Evolutionary conservation across 2,113 vertebrate genomes (phyloP).

Genomic region (Melanotaenia duboulayi): DNA sequence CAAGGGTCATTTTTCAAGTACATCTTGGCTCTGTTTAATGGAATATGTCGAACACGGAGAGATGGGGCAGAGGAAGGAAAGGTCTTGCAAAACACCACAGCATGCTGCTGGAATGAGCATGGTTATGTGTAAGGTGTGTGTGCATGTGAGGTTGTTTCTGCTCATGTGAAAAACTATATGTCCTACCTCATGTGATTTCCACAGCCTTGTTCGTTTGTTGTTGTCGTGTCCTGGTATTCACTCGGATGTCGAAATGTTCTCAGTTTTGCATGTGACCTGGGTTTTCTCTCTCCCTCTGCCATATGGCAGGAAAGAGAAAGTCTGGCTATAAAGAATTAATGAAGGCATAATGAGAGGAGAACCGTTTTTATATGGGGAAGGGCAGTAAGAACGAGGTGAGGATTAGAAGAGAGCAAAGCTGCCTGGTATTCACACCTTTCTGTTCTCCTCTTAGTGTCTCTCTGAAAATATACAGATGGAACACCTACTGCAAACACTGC

Average conservation of each 20-base stretch:
- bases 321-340: constrained; percentile 54
- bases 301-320: constrained; percentile 11
- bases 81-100: constrained; percentile 56
- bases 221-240: constrained; percentile 33
- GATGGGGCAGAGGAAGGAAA: constrained; percentile 39
- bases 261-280: constrained; percentile 38
- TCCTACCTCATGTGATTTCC: constrained; percentile 26
- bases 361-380: constrained; percentile 42
- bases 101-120: constrained; percentile 32
- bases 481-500: constrained; percentile 70
- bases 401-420: constrained; percentile 33
- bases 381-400: constrained; percentile 45
- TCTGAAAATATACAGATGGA: constrained; percentile 56
- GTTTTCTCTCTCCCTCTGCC: constrained; percentile 8
- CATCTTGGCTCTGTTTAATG: constrained; percentile 43
- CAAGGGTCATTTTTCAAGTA: constrained; percentile 60
- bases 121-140: constrained; percentile 22
- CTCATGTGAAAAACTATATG: constrained; percentile 36
- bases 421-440: constrained; percentile 49
- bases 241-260: constrained; percentile 44
- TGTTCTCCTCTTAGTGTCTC: constrained; percentile 56
- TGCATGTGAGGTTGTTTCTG: constrained; percentile 8
- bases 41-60: constrained; percentile 46
- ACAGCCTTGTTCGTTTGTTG: neutral
- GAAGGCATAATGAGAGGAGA: constrained; percentile 39